Conservation (phyloP, 2,113 vertebrate genomes). For the Otolemur garnettii region DNA sequence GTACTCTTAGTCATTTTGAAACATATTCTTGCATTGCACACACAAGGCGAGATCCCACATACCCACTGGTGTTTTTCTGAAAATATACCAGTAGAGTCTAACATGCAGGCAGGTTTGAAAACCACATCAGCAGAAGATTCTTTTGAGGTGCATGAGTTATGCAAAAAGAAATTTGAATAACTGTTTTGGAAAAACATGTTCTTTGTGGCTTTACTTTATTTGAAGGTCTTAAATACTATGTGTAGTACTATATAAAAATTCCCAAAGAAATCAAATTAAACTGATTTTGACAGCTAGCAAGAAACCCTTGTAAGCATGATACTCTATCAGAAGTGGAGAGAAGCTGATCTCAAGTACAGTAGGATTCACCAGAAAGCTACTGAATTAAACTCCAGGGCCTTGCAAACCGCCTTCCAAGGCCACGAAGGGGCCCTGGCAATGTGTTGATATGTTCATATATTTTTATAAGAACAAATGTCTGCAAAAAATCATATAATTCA, state of each 20-base stretch:
- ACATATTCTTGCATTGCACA: too few species aligned
- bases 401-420: neutral
- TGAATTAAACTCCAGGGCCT: neutral
- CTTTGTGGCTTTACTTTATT: slow-evolving; percentile 51
- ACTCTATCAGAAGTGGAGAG: neutral
- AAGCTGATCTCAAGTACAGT: neutral
- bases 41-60: too few species aligned
- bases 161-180: slow-evolving; percentile 17
- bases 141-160: neutral
- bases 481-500: neutral
- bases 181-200: slow-evolving; percentile 55
- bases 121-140: slow-evolving; percentile 39
- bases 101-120: slow-evolving; percentile 53
- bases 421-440: neutral
- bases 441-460: neutral
- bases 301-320: neutral
- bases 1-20: too few species aligned
- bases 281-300: neutral
- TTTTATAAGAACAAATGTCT: slow-evolving; percentile 11
- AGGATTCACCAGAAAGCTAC: neutral
- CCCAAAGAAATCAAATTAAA: neutral
- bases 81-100: slow-evolving; percentile 38
- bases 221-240: slow-evolving; percentile 11
- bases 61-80: slow-evolving; percentile 44
- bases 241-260: neutral